Percentiles rank a stretch among this genome's conserved stretches.
These are phyloP conservation scores for Drosophila gaucha DNA, from an alignment of 2,888 invertebrate genomes.

Conservation along the genomic window DNA sequence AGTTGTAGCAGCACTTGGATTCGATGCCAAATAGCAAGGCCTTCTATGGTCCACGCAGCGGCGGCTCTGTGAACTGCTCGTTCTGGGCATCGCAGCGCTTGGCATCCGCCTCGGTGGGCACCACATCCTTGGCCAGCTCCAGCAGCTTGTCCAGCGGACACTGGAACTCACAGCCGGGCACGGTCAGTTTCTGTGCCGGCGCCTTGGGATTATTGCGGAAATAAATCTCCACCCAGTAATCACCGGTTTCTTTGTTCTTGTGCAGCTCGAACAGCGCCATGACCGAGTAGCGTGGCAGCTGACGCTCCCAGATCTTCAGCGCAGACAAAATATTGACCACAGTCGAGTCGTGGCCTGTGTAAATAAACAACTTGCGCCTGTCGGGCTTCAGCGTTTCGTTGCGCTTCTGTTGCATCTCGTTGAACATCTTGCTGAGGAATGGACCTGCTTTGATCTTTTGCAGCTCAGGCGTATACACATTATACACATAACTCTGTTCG, in stretches of 20 bases:
- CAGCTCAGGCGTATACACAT: conserved; percentile 87
- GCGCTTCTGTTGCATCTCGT: conserved; percentile 87
- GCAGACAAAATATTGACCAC: conserved; percentile 88
- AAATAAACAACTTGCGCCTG: conserved; percentile 87
- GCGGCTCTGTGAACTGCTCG: conserved; percentile 86
- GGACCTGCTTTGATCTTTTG: conserved; percentile 88
- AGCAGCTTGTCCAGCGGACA: conserved; percentile 87
- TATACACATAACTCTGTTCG: conserved; percentile 86
- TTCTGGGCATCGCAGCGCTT: conserved; percentile 87
- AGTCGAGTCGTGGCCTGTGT: conserved; percentile 91
- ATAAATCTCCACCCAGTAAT: conserved; percentile 85
- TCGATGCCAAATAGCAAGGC: conserved; percentile 7
- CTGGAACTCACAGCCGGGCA: conserved; percentile 88
- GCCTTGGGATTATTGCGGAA: conserved; percentile 86
- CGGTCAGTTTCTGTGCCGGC: conserved; percentile 85
- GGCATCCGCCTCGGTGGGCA: conserved; percentile 86
- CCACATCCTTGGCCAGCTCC: conserved; percentile 85
- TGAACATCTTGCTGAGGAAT: conserved; percentile 87
- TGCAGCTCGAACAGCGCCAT: conserved; percentile 88
- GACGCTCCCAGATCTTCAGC: conserved; percentile 88
- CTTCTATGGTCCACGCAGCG: conserved; percentile 83
- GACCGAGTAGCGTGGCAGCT: conserved; percentile 88
- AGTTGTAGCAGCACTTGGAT: conserved; percentile 43
- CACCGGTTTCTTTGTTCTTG: conserved; percentile 84
- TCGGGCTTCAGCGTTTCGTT: conserved; percentile 84